Evolutionary conservation across 2,113 vertebrate species (phyloP).

Genomic region (Okapia johnstoni): DNA sequence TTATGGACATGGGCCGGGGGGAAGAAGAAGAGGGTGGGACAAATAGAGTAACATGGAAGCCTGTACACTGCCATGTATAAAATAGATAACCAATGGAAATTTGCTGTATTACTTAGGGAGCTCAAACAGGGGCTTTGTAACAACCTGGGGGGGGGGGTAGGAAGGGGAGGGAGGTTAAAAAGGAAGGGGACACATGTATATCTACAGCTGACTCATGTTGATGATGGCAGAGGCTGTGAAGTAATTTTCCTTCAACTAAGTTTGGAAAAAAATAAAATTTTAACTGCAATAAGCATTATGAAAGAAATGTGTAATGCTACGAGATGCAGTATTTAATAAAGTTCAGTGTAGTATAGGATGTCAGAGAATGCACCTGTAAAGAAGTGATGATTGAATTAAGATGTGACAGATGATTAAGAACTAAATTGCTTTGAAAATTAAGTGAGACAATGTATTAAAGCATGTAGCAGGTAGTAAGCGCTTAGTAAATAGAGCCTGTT

Average conservation of each 20-base stretch:
- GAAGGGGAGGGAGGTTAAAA: neutral
- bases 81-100: neutral
- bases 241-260: neutral
- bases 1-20: neutral
- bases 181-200: neutral
- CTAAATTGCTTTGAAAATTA: neutral
- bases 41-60: neutral
- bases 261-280: neutral
- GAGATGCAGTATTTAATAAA: neutral
- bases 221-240: neutral
- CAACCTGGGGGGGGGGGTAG: neutral
- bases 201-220: neutral
- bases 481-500: neutral
- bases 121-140: neutral
- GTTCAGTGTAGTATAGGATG: neutral
- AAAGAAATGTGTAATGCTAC: neutral
- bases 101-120: neutral
- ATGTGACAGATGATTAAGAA: neutral
- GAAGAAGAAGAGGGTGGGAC: neutral
- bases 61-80: neutral
- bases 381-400: neutral
- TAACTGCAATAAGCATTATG: neutral
- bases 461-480: neutral
- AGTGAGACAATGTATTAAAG: neutral
- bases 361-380: neutral